Base-by-base conservation (phyloP, 2,797 vertebrate species). In the Pipistrellus pipistrellus region DNA sequence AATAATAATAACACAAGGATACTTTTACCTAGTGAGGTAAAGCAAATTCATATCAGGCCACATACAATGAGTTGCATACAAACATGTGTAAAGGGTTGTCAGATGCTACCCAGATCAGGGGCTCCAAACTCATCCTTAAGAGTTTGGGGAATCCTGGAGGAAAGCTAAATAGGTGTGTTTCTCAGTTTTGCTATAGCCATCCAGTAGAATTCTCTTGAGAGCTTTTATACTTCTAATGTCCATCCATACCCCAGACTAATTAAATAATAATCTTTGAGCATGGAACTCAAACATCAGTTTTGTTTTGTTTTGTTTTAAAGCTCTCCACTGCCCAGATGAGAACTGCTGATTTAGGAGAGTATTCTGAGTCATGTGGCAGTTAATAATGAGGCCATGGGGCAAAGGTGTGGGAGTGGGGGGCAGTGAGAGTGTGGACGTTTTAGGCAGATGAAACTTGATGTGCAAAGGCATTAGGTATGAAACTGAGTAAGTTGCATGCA, bases 251-350 rank as follows among this genome's bases (percentile, higher is more conserved):
- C 5, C 25, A 85, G 23, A 59, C 30, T 48, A 88, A 78, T 59
- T 46, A 91, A 73, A 64, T 46, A 78, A 92, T 44, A 91, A 55
- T 90, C 30, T 90, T 78, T 80, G 80, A 38, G 13, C 32, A 76
- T 55, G 6, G 14, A 7, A 46, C 21, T 30, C 66, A 66, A 78
- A 8, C 59, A 88, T 55, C 30, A 15, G 2, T 62, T 48, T 80
- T 90, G 48, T 38, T 86, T 84, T n/a, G 18, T 23, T 53, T 73
- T 21, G 66, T 91, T 85, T 66, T 83, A n/a, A 90, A 91, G 3
- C n/a, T 48, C 62, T 57, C 72, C 13, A 5, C 27, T 59, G 44
- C 3, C 7, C 8, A 85, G 30, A 85, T 3, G 38, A 87, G 20
- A 81, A 38, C 35, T 55, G 80, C 2, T 23, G 48, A 62, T 32